Base-by-base conservation (phyloP, 2,113 vertebrate species). In the Phylloscopus whistleri region DNA sequence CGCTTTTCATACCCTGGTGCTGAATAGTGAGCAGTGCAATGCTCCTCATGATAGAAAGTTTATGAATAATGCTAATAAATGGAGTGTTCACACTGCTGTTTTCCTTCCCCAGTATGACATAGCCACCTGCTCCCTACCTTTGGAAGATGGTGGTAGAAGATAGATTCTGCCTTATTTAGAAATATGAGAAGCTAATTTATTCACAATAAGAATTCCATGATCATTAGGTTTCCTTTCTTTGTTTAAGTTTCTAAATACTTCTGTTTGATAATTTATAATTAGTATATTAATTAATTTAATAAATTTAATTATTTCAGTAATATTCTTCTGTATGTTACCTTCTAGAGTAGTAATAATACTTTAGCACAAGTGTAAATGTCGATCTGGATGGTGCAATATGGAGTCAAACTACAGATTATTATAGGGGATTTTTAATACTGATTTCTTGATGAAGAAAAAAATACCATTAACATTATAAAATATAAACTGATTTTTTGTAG, bases 11-110 rank as follows among this genome's bases (percentile, higher is more conserved):
- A 90, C 74, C 56, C 96, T 95, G 82, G 69, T 84, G 87, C 91
- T 94, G 94, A 96, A 95, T 74, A 96, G 92, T 91, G 97, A 96
- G 89, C 56, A 23, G 73, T 86, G 59, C 87, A 95, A 91, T 89
- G 69, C 86, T 94, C n/a, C 85, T 98, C 93, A 76, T 70, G 86
- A 89, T 91, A 79, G 79, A 89, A 94, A 96, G 43, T 95, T 96
- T 93, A 97, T 97, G 97, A 97, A 97, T 97, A 98, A 97, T 95
- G 86, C 85, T 97, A 97, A 97, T 93, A 96, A 97, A 94, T 76
- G 39, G 41, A 95, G 64, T 73, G 43, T 96, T 95, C 90, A 49
- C 33, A 83, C 58, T 90, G 62, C 85, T 95, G 59, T 66, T 97
- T 67, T 74, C 83, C 75, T 91, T 94, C 77, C 72, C 67, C 93